These are phyloP conservation scores for Danaus plexippus DNA, from an alignment of 1,140 invertebrate genomes.

Conservation along the genomic window DNA sequence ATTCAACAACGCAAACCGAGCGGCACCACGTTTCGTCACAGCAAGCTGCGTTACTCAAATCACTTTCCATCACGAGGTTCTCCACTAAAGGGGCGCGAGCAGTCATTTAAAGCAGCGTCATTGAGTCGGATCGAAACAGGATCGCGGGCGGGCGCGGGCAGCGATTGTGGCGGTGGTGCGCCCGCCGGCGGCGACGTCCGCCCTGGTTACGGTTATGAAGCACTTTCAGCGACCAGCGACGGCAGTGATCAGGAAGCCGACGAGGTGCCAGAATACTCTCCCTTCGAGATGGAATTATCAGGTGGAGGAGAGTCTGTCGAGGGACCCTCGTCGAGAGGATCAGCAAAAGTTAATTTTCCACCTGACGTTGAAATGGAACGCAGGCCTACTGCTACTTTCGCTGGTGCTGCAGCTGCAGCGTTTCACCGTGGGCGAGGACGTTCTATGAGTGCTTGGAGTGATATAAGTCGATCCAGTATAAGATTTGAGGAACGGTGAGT, in stretches of 20 bases:
- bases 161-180: constrained; percentile 50
- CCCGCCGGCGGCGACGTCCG: constrained; percentile 52
- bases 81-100: constrained; percentile 45
- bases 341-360: constrained; percentile 80
- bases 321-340: constrained; percentile 54
- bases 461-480: constrained; percentile 84
- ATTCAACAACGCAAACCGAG: constrained; percentile 5
- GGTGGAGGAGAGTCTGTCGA: constrained; percentile 49
- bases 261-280: constrained; percentile 50
- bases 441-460: constrained; percentile 89
- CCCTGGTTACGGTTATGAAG: constrained; percentile 62
- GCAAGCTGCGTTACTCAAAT: constrained; percentile 59
- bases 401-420: constrained; percentile 72
- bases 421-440: constrained; percentile 72
- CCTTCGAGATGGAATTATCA: constrained; percentile 57
- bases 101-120: constrained; percentile 52
- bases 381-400: constrained; percentile 70
- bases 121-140: constrained; percentile 53
- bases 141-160: constrained; percentile 41
- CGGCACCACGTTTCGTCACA: constrained; percentile 65
- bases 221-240: constrained; percentile 59
- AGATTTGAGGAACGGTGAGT: constrained; percentile 84
- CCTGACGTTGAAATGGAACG: constrained; percentile 75
- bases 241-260: constrained; percentile 56
- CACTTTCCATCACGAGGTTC: constrained; percentile 46